Base-by-base conservation (phyloP, 2,888 invertebrate species). In the Dolomedes plantarius region DNA sequence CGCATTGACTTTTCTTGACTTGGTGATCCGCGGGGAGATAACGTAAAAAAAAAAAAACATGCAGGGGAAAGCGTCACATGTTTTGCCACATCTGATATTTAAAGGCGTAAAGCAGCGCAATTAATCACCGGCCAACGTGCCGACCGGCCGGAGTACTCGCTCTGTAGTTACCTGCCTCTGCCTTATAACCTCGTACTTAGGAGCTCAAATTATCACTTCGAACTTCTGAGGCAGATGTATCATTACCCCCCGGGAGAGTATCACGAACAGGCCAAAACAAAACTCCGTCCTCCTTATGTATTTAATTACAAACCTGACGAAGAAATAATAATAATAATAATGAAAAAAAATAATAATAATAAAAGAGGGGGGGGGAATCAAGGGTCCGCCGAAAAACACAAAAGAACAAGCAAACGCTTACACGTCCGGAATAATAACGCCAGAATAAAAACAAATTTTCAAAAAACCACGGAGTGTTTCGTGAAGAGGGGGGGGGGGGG, bases 321-420 rank as follows among this genome's bases (percentile, higher is more conserved):
- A 56, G 56, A 56, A 56, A 23, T 56, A 23, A 46, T 46, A 46
- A 46, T 46, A 16, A 16, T 2, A 56, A 56, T 56, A 23, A 56
- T 6, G 16, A 23, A 23, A 23, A 56, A 69, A 69, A 56, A 19
- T n/a, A 32, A n/a, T n/a, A n/a, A n/a, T n/a, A n/a, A n/a, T n/a
- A n/a, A n/a, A n/a, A n/a, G n/a, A n/a, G n/a, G n/a, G n/a, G n/a
- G n/a, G n/a, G n/a, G n/a, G n/a, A n/a, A 23, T 28, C 13, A 65
- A 65, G 31, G 64, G 32, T 67, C 67, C 36, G 9, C 67, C 9
- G n/a, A 32, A 67, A n/a, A 68, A 64, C 69, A 82, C 75, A 82
- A 74, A 82, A 75, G 75, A 81, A 68, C 74, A 74, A 62, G 68
- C 46, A 69, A 77, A 77, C 31, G 68, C 74, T 46, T 41, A 50